Conservation (phyloP, 92 coral and sea anemone species). For the Epizoanthus stellaris region DNA sequence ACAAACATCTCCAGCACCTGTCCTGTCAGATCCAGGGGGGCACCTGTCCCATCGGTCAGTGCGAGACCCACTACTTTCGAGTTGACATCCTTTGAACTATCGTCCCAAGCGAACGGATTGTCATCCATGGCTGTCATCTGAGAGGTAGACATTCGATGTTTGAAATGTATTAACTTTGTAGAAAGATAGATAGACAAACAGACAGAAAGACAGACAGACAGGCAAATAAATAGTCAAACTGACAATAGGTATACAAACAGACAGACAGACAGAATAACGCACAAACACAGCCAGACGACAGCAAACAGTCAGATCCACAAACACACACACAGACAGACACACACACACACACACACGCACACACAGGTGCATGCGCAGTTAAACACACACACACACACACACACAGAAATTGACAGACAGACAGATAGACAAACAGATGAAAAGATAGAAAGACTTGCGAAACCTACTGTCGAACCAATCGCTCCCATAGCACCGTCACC, state of each 20-base stretch:
- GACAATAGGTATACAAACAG: neutral
- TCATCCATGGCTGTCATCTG: conserved; percentile 91
- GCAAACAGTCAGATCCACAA: neutral
- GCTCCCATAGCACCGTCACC: conserved; percentile 87
- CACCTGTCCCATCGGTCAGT: conserved; percentile 85
- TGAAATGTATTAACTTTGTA: neutral
- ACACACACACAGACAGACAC: neutral
- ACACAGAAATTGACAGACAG: neutral
- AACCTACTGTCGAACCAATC: conserved; percentile 87
- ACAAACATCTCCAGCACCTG: conserved; percentile 88
- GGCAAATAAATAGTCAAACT: neutral
- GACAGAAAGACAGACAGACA: neutral
- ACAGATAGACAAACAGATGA: neutral
- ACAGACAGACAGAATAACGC: neutral
- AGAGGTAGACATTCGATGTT: neutral
- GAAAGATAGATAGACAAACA: neutral
- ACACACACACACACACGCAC: neutral
- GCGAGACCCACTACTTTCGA: conserved; percentile 89
- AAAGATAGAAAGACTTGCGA: neutral
- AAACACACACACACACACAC: neutral
- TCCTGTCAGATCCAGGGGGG: conserved; percentile 83
- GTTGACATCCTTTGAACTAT: conserved; percentile 79
- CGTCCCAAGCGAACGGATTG: conserved; percentile 82
- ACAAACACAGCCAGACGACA: neutral
- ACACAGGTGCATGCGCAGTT: neutral